Evolutionary conservation across 2,113 vertebrate genomes (phyloP).

Genomic region (Antigone vipio): DNA sequence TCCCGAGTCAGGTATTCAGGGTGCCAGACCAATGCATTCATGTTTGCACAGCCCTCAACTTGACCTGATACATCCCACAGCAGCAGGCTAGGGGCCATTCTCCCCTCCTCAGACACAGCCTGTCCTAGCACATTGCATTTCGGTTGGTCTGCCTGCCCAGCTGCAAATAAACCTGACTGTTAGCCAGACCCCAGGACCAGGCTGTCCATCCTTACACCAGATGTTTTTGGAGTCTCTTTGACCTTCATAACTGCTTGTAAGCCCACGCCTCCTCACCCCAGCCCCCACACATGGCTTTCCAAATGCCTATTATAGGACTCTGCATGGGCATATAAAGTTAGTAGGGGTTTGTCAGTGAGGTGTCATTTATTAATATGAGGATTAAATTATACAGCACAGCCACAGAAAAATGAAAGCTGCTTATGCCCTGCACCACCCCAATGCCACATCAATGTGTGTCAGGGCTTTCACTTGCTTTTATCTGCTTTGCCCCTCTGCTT

Average conservation of each 20-base stretch:
- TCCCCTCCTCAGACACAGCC: background rate
- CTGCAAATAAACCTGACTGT: background rate
- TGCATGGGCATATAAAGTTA: background rate
- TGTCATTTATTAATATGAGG: background rate
- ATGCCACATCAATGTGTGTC: too few species aligned
- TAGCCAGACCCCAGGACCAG: background rate
- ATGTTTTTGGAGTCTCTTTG: background rate
- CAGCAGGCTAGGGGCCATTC: accelerated
- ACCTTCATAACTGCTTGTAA: background rate
- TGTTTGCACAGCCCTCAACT: background rate
- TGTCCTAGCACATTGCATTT: background rate
- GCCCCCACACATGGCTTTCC: accelerated
- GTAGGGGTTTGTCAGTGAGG: background rate
- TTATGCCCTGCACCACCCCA: background rate
- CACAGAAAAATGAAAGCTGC: background rate
- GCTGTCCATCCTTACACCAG: background rate
- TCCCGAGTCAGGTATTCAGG: background rate
- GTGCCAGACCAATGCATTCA: background rate
- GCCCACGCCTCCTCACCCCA: background rate
- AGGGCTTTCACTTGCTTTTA: background rate
- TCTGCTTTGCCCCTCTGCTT: background rate
- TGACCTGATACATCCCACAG: background rate
- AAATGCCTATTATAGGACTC: background rate
- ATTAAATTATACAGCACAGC: background rate
- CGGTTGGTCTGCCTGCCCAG: background rate